Evolutionary conservation across 2,797 vertebrate species (phyloP), one percentile per base, ranked within the genome.

Genomic region (Etheostoma nigrum): DNA sequence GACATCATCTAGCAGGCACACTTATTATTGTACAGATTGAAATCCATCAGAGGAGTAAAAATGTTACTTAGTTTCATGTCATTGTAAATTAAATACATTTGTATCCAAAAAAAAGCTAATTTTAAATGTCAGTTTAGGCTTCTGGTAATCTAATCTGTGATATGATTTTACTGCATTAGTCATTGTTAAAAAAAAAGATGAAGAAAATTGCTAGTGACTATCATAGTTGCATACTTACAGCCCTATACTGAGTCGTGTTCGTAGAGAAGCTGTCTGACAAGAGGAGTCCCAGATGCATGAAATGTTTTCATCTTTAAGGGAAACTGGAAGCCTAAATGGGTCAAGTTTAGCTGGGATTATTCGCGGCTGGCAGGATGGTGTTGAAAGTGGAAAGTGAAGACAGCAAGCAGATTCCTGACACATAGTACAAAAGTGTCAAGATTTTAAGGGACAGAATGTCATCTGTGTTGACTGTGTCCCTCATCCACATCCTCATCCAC

Each of bases 291-390:
- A 71, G 61, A 62, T 72, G 60, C 63, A 72, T 75, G 21, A 74
- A 48, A 53, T 66, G 61, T 77, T 62, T 67, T 76, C 76, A 72
- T 69, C 54, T 72, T 63, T 18, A 61, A 64, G 52, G 40, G 65
- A 72, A 73, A 58, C n/a, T 49, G 61, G 67, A 49, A 58, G 54
- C 9, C 40, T 58, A 83, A 83, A 78, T 58, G 49, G 74, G 59
- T 66, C 71, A 74, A 68, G 59, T 78, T 75, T 58, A 70, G 54
- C 21, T 76, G 59, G 63, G 59, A 76, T 81, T 76, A 71, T 68
- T 69, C 25, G 49, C 40, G 47, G 67, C 48, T 55, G 54, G 51
- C 30, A 68, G 55, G 52, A n/a, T 42, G 61, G 25, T 25, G 52
- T 52, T 58, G 33, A 74, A 52, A 45, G 51, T 58, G 61, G 60